A percentile compares a stretch with the other conserved stretches of the same genome.
These are phyloP conservation scores for Carassius carassius DNA, from an alignment of 2,113 vertebrate genomes.

Conservation along the genomic window DNA sequence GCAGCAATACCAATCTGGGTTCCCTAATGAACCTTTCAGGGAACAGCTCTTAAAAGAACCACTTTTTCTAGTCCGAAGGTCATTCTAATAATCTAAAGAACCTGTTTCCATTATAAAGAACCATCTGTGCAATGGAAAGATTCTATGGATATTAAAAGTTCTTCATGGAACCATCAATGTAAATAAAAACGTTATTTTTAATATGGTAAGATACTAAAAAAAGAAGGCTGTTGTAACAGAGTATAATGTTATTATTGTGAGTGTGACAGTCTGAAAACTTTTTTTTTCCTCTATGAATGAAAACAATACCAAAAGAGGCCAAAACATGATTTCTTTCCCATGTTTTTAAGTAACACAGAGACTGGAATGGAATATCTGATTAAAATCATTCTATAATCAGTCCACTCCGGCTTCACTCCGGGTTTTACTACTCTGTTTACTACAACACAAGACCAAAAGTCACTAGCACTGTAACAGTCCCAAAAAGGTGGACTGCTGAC, in stretches of 20 bases:
- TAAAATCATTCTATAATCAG: not conserved
- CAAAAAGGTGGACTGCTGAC: not conserved
- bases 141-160: not conserved
- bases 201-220: no score
- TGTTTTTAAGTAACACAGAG: not conserved
- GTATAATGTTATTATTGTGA: no score
- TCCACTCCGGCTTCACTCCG: not conserved
- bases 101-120: not conserved
- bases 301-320: not conserved
- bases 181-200: no score
- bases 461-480: not conserved
- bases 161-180: not conserved
- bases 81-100: not conserved
- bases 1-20: not conserved
- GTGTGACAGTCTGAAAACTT: no score
- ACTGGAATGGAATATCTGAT: not conserved
- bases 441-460: not conserved
- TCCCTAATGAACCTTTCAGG: not conserved
- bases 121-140: not conserved
- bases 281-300: not conserved
- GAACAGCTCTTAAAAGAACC: not conserved
- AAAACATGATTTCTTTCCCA: not conserved
- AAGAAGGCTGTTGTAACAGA: no score
- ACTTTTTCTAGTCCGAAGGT: not conserved
- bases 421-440: not conserved